Conservation (phyloP, 2,113 vertebrate genomes). For the Sisor rabdophorus region DNA sequence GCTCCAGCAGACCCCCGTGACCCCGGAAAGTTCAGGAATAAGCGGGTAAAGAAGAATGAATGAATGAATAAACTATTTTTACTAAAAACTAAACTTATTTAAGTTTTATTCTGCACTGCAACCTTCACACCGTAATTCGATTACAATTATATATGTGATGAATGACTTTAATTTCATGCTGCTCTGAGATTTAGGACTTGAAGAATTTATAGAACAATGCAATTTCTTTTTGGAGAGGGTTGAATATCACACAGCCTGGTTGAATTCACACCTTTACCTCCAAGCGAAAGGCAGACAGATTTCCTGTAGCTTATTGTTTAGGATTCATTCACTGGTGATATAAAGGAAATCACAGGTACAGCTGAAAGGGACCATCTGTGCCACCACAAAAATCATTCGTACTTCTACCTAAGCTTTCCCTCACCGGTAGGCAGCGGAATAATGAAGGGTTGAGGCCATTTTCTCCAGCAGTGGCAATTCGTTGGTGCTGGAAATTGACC, state of each 20-base stretch:
- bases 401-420: neutral
- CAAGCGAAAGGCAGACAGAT: conserved; percentile 1
- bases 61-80: too few species aligned
- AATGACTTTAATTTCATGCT: neutral
- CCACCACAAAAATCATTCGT: conserved; percentile 12
- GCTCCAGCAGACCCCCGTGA: too few species aligned
- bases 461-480: too few species aligned
- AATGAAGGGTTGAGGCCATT: too few species aligned
- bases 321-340: conserved; percentile 15
- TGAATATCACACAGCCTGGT: neutral
- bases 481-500: too few species aligned
- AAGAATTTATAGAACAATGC: conserved; percentile 1
- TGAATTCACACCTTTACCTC: conserved; percentile 4
- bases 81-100: too few species aligned
- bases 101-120: neutral
- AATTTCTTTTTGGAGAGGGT: conserved; percentile 12
- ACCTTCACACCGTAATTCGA: neutral
- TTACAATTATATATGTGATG: neutral
- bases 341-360: conserved; percentile 15
- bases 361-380: conserved; percentile 26
- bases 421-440: neutral
- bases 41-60: too few species aligned
- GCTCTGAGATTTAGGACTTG: neutral
- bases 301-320: conserved; percentile 2
- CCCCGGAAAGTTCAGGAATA: too few species aligned